A percentile compares a stretch with the other conserved stretches of the same genome.
These are phyloP conservation scores for Tetramorium bicarinatum DNA, from an alignment of 2,888 invertebrate species.

Conservation along the genomic window DNA sequence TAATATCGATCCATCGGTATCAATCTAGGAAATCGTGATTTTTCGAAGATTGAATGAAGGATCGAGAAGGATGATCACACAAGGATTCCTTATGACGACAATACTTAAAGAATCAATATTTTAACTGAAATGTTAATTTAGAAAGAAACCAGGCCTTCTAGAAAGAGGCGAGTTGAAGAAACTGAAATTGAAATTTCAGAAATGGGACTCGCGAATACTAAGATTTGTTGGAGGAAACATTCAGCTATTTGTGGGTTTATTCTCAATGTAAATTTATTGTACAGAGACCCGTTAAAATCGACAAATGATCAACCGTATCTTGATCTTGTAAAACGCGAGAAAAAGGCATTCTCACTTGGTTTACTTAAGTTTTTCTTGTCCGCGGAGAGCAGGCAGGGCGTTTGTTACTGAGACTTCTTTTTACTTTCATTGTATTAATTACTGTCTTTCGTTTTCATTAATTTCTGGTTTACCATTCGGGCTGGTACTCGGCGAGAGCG, in stretches of 20 bases:
- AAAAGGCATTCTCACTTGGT: conserved; percentile 13
- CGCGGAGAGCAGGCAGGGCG: conserved; percentile 41
- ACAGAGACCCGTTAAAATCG: background rate
- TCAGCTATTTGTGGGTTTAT: background rate
- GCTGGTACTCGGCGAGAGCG: conserved; percentile 80
- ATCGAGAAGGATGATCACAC: background rate
- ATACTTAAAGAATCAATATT: background rate
- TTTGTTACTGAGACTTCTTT: conserved; percentile 71
- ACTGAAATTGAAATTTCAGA: background rate
- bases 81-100: background rate
- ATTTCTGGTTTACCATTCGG: conserved; percentile 86
- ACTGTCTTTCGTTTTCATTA: conserved; percentile 86
- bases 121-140: background rate
- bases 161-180: background rate
- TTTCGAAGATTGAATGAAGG: background rate
- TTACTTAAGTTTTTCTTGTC: conserved; percentile 30
- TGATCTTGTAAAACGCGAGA: background rate
- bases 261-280: background rate
- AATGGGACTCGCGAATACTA: background rate
- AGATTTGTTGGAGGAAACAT: background rate
- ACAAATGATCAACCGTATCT: background rate
- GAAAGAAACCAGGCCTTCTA: background rate
- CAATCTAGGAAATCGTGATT: background rate
- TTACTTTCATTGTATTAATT: conserved; percentile 83
- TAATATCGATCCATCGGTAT: background rate